Percentiles rank a stretch among this genome's conserved stretches.
Conservation (phyloP, 2,888 invertebrate genomes). For the Pseudanteris insignis region DNA sequence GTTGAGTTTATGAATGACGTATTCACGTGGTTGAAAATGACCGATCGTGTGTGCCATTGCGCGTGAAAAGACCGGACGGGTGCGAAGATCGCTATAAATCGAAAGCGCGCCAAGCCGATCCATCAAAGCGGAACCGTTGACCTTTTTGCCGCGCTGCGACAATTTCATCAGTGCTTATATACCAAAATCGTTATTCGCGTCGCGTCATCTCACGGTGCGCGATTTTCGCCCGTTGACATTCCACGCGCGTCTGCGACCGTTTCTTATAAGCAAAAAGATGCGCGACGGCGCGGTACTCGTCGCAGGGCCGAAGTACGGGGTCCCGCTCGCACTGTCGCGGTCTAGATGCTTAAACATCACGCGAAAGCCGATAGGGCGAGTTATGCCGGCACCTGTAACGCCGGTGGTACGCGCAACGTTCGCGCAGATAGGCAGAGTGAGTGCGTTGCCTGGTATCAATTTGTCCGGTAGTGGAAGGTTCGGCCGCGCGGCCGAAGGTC, state of each 20-base stretch:
- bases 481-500: conserved; percentile 57
- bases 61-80: too few relatives aligned
- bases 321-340: conserved; percentile 33
- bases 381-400: conserved; percentile 38
- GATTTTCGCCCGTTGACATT: conserved; percentile 42
- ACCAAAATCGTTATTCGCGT: conserved; percentile 30
- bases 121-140: not conserved
- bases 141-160: conserved; percentile 12
- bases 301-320: conserved; percentile 5
- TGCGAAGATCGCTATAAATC: too few relatives aligned
- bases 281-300: conserved; percentile 6
- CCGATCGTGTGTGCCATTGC: too few relatives aligned
- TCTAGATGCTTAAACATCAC: conserved; percentile 39
- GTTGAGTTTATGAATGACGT: too few relatives aligned
- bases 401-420: conserved; percentile 12
- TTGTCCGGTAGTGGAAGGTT: conserved; percentile 60
- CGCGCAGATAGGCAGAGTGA: conserved; percentile 54
- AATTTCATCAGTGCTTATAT: conserved; percentile 21
- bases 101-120: too few relatives aligned
- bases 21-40: too few relatives aligned
- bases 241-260: conserved; percentile 18
- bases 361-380: conserved; percentile 33
- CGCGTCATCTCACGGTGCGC: conserved; percentile 32
- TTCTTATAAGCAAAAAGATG: conserved; percentile 36
- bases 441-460: conserved; percentile 63